These are phyloP conservation scores for Ibycter americanus DNA, from an alignment of 2,797 vertebrate genomes.

Conservation along the genomic window DNA sequence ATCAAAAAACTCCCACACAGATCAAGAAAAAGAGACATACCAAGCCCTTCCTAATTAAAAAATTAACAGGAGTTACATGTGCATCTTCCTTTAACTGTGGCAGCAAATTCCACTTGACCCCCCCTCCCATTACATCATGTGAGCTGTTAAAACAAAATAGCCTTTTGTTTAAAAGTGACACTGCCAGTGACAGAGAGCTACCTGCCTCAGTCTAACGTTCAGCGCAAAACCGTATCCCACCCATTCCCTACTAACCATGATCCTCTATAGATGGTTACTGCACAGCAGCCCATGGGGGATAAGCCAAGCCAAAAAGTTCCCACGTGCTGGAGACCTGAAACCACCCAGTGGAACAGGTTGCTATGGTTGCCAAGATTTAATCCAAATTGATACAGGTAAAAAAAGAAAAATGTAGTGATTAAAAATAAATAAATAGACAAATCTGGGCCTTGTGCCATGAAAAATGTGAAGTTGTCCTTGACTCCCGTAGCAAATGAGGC, in stretches of 20 bases:
- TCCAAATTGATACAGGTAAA: constrained; percentile 40
- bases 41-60: not conserved
- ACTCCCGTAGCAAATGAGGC: constrained; percentile 76
- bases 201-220: not conserved
- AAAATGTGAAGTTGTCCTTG: constrained; percentile 77
- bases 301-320: not conserved
- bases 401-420: constrained; percentile 28
- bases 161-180: not conserved
- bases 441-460: constrained; percentile 73
- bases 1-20: not conserved
- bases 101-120: constrained; percentile 39
- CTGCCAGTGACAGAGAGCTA: not conserved
- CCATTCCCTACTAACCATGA: not conserved
- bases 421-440: constrained; percentile 67
- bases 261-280: not conserved
- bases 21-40: not conserved
- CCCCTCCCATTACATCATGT: not conserved
- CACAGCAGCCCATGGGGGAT: not conserved
- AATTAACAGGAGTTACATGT: not conserved
- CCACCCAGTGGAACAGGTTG: constrained; percentile 22
- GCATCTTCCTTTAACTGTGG: not conserved
- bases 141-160: not conserved
- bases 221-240: not conserved
- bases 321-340: not conserved
- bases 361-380: constrained; percentile 56